Conservation (phyloP, 2,797 vertebrate species). For the Siniperca obscura region DNA sequence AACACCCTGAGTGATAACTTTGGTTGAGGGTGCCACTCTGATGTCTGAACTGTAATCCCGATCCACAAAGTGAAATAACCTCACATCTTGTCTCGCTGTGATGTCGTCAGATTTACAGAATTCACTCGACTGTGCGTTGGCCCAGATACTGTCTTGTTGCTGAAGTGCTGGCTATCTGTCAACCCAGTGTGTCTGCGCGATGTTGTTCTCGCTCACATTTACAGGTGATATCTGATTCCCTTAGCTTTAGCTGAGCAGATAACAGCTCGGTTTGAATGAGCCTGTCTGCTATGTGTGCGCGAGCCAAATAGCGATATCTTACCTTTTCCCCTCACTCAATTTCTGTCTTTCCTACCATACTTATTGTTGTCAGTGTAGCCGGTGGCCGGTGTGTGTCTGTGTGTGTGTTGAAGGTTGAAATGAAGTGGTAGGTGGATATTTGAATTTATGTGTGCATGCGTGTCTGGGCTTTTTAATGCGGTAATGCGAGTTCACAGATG, state of each 20-base stretch:
- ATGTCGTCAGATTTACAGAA: constrained; percentile 62
- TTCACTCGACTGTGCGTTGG: constrained; percentile 41
- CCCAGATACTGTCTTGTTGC: constrained; percentile 63
- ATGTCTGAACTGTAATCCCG: constrained; percentile 54
- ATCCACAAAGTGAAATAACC: constrained; percentile 56
- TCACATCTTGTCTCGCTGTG: constrained; percentile 32
- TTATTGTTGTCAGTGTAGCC: constrained; percentile 40
- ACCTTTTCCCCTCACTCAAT: constrained; percentile 46
- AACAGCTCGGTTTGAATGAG: constrained; percentile 68
- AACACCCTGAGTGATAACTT: constrained; percentile 22
- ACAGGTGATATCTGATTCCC: constrained; percentile 70
- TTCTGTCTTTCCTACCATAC: constrained; percentile 43
- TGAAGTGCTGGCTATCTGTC: constrained; percentile 71
- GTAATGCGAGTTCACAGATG: constrained; percentile 22
- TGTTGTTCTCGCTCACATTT: constrained; percentile 66
- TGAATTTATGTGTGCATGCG: constrained; percentile 16
- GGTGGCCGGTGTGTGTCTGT: not conserved
- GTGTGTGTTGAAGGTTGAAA: not conserved
- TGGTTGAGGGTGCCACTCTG: constrained; percentile 33
- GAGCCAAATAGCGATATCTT: constrained; percentile 62
- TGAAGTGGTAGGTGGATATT: constrained; percentile 35
- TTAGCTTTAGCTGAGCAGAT: constrained; percentile 69
- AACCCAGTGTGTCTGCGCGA: constrained; percentile 57
- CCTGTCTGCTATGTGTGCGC: constrained; percentile 54
- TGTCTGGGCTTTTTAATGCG: constrained; percentile 22